Percentiles rank a stretch among this genome's conserved stretches.
Evolutionary conservation across 2,888 invertebrate genomes (phyloP).

Genomic region (Lamellibrachia columna): DNA sequence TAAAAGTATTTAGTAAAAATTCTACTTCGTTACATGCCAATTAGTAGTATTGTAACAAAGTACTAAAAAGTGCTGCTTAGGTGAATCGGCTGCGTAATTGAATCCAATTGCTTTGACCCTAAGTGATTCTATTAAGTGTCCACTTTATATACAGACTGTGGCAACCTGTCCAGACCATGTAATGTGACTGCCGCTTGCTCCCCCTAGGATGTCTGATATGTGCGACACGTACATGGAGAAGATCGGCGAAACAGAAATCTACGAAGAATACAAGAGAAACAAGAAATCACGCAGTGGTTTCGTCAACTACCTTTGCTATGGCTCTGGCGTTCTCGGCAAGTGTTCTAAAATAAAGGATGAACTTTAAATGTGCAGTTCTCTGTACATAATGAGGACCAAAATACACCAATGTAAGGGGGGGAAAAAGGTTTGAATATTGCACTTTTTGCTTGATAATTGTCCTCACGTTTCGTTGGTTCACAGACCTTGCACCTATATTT

Average conservation of each 20-base stretch:
- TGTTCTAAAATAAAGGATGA: constrained; percentile 29
- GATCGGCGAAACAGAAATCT: constrained; percentile 60
- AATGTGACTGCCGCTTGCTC: background rate
- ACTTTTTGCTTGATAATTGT: too few relatives aligned
- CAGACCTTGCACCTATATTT: too few relatives aligned
- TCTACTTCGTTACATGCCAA: too few relatives aligned
- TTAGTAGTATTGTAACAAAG: too few relatives aligned
- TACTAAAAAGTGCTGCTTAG: too few relatives aligned
- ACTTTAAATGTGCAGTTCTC: background rate
- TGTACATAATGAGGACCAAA: background rate
- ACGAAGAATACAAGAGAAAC: constrained; percentile 43
- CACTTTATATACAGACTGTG: background rate
- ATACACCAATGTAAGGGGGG: too few relatives aligned
- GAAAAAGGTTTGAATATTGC: too few relatives aligned
- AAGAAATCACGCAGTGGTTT: constrained; percentile 39
- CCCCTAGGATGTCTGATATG: constrained; percentile 50
- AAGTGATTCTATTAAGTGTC: too few relatives aligned
- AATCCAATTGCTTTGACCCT: too few relatives aligned
- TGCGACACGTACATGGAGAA: constrained; percentile 57
- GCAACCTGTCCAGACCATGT: background rate
- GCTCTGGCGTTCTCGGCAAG: constrained; percentile 39
- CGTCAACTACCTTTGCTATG: constrained; percentile 50
- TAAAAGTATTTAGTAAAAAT: too few relatives aligned
- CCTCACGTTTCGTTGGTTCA: too few relatives aligned
- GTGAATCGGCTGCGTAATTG: too few relatives aligned